Percentiles rank a stretch among this genome's conserved stretches.
Conservation (phyloP, 2,797 vertebrate genomes). For the Nannoperca australis region DNA sequence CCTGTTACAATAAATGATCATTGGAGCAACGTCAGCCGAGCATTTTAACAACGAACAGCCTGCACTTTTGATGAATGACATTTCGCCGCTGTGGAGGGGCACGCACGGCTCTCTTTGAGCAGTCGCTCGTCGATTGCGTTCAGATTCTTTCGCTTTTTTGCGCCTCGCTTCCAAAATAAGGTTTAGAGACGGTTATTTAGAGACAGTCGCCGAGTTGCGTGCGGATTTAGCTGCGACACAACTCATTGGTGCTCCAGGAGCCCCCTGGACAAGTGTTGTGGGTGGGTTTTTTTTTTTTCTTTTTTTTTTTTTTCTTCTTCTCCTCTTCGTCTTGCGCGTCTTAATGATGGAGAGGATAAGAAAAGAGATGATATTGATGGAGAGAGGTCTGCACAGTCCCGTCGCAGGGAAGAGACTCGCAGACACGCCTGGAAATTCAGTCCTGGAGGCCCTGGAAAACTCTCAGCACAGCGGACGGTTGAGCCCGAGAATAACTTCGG, state of each 20-base stretch:
- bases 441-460: conserved; percentile 99
- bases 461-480: conserved; percentile 96
- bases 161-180: conserved; percentile 91
- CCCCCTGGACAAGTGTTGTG: conserved; percentile 87
- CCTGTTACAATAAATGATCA: conserved; percentile 99
- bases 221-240: conserved; percentile 94
- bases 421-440: conserved; percentile 94
- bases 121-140: conserved; percentile 94
- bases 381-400: conserved; percentile 98
- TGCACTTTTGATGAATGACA: conserved; percentile 99
- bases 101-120: conserved; percentile 97
- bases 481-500: conserved; percentile 95
- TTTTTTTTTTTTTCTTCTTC: conserved; percentile 74
- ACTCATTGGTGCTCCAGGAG: conserved; percentile 90
- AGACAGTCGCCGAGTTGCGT: conserved; percentile 90
- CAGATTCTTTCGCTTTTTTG: conserved; percentile 90
- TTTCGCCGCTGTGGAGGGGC: conserved; percentile 89
- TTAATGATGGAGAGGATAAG: conserved; percentile 99
- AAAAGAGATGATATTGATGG: conserved; percentile 99
- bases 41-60: conserved; percentile 95
- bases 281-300: conserved; percentile 60
- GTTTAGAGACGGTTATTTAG: conserved; percentile 83
- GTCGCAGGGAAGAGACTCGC: conserved; percentile 94
- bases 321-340: conserved; percentile 77
- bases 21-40: conserved; percentile 98